Base-by-base conservation (phyloP, 2,888 invertebrate species). In the Ptilodon capucinus region DNA sequence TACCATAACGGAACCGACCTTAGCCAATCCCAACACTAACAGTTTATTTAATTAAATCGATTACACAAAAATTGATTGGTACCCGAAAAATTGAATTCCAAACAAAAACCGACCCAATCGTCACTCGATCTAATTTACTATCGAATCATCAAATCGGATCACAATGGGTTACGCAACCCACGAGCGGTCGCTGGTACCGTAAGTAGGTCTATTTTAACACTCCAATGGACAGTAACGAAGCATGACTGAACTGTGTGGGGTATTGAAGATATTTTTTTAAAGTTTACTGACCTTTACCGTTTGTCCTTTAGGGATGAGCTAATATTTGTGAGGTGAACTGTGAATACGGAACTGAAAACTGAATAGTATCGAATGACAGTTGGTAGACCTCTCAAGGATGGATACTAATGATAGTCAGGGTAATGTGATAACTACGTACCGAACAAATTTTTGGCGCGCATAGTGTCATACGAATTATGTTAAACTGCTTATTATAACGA, bases 201-300 rank as follows among this genome's bases (percentile, higher is more conserved):
- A 71, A 71, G 48, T 63, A 52, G 60, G 59, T 55, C 63, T 60
- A 51, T 41, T 48, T 46, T 46, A 50, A 39, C 59, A 57, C 60
- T 56, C 60, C 58, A 60, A 53, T 57, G 66, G 44, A 44, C 59
- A 56, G 48, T 60, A 66, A 65, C 67, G 53, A 63, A 64, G 64
- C 72, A 64, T 67, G 63, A 66, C 63, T 36, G 54, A 46, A 56
- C 60, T 54, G 58, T 54, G 56, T 38, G 18, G 17, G 19, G 45
- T 46, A 40, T 44, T 55, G 50, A 38, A 42, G 64, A 49, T 7
- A 6, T 40, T 38, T 40, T 40, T 40, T 39, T 39, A 21, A 19
- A n/a, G 25, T 40, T 11, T 23, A 40, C 39, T 40, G 40, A 40
- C 40, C 40, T 40, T 23, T 39, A 19, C 2, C 14, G 16, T 8